Evolutionary conservation across 2,797 vertebrate species (phyloP).

Genomic region (Merluccius polli): DNA sequence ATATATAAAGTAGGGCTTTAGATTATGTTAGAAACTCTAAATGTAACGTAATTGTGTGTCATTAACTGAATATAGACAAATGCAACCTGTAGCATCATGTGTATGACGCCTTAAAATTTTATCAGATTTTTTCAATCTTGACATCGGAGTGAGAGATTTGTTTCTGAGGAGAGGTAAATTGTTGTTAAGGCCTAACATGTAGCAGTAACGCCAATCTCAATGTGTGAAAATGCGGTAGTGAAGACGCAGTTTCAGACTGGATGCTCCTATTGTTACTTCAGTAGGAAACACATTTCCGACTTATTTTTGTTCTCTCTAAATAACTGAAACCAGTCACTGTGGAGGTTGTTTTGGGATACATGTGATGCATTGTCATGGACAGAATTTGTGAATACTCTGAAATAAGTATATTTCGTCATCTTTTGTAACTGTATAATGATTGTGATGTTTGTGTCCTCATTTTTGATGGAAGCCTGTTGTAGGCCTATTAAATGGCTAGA

Average conservation of each 20-base stretch:
- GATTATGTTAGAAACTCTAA: background rate
- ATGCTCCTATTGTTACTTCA: background rate
- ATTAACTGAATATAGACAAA: background rate
- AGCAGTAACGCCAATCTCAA: background rate
- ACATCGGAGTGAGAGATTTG: background rate
- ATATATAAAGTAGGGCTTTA: background rate
- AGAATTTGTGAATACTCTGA: background rate
- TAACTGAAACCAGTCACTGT: background rate
- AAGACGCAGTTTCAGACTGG: background rate
- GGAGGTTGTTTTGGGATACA: background rate
- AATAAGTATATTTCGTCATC: background rate
- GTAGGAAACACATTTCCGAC: background rate
- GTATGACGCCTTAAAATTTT: background rate
- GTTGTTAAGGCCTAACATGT: background rate
- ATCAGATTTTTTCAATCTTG: background rate
- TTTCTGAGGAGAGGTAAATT: background rate
- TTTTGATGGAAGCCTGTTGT: background rate
- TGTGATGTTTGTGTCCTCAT: background rate
- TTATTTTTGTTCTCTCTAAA: background rate
- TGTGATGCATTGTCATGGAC: background rate
- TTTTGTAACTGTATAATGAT: constrained; percentile 1
- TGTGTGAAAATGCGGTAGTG: background rate
- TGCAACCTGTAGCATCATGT: background rate
- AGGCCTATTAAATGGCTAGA: constrained; percentile 5
- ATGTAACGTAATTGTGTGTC: background rate